Evolutionary conservation across 2,888 invertebrate genomes (phyloP).

Genomic region (Brachylomia viminalis): DNA sequence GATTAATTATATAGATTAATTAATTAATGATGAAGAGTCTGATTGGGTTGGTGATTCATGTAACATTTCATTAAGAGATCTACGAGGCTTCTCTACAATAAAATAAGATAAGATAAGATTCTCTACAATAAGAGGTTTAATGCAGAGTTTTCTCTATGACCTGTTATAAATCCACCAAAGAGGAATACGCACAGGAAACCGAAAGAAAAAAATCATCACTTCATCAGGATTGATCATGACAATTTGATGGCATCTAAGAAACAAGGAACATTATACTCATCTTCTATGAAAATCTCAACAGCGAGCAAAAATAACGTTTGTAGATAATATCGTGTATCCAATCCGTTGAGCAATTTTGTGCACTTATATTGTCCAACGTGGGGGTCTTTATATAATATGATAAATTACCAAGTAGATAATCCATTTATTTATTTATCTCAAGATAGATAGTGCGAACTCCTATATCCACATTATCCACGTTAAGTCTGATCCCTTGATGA

Average conservation of each 20-base stretch:
- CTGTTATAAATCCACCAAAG: background rate
- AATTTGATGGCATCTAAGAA: conserved; percentile 28
- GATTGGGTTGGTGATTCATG: background rate
- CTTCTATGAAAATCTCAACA: conserved; percentile 16
- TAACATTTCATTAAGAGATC: background rate
- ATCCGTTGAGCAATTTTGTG: background rate
- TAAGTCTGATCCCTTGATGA: conserved; percentile 36
- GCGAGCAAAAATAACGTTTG: conserved; percentile 6
- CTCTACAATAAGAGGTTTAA: background rate
- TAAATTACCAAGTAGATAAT: conserved; percentile 32
- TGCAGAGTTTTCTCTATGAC: conserved; percentile 1
- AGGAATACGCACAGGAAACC: background rate
- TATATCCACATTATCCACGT: conserved; percentile 19
- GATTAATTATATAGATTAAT: background rate
- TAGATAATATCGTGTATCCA: background rate
- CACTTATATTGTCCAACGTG: conserved; percentile 5
- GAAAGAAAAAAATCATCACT: background rate
- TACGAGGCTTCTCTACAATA: background rate
- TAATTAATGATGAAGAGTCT: background rate
- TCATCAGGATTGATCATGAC: background rate
- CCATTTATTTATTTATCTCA: conserved; percentile 38
- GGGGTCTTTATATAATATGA: conserved; percentile 26
- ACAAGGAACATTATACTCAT: no score
- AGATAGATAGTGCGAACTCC: conserved; percentile 39
- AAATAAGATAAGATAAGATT: background rate